Percentiles rank a stretch among this genome's conserved stretches.
These are phyloP conservation scores for Acrocephalus kingi DNA, from an alignment of 2,113 vertebrate species.

Conservation along the genomic window DNA sequence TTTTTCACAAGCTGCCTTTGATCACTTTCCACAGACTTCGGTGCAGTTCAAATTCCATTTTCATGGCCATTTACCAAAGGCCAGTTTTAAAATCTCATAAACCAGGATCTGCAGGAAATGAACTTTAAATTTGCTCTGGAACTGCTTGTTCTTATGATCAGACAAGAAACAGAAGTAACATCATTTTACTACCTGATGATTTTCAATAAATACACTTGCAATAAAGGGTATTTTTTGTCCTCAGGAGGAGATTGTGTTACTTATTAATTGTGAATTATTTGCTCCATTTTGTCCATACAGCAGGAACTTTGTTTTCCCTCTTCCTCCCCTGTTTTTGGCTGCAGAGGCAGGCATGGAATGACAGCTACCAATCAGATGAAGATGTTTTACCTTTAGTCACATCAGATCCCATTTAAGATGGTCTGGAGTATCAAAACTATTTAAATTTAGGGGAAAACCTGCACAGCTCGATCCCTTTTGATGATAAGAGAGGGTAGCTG, in stretches of 20 bases:
- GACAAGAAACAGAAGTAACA: background rate
- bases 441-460: background rate
- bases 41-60: background rate
- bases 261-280: background rate
- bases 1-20: background rate
- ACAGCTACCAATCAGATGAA: background rate
- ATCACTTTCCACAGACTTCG: background rate
- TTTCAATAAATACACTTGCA: background rate
- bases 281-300: background rate
- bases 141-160: background rate
- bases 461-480: background rate
- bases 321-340: background rate
- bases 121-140: slow-evolving; percentile 25
- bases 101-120: slow-evolving; percentile 9
- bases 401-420: background rate
- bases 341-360: rapidly evolving
- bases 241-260: background rate
- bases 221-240: background rate
- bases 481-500: background rate
- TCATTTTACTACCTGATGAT: background rate
- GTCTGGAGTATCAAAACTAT: background rate
- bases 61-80: background rate
- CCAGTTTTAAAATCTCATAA: slow-evolving; percentile 5
- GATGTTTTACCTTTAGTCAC: background rate
- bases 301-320: background rate